Evolutionary conservation across 1,140 invertebrate genomes (phyloP), one percentile per base, ranked within the genome.

Genomic region (Contarinia nasturtii): DNA sequence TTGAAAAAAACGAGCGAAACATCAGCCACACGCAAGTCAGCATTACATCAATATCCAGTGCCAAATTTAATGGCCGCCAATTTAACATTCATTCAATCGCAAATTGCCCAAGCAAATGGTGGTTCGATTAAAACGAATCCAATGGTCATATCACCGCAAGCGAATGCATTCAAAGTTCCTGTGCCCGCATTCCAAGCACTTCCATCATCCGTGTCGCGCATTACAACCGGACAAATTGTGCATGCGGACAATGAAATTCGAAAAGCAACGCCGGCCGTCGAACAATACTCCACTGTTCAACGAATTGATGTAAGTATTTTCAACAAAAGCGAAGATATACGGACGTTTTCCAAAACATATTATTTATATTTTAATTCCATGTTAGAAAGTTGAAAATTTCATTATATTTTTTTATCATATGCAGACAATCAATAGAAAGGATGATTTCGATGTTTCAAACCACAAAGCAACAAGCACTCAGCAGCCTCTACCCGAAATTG

Each of bases 141-240:
- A 38, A 38, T n/a, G 12, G 36, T 38, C 12, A 38, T 38, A 5
- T 17, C 12, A 14, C 36, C 12, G 4, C 36, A 38, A 38, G 36
- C 56, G 8, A 51, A 57, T 48, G 56, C 57, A 46, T 57, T 58
- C 34, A 56, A 57, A 41, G 56, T 66, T 7, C 66, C 69, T 0
- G 52, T 66, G 10, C 66, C 69, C 0, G 52, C 64, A 51, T 68
- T 71, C 57, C 60, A 64, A 19, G 54, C 59, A 2, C 58, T 70
- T 54, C 71, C 73, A 33, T 58, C 68, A 38, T 73, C 74, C 46
- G 68, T 76, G 48, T 68, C 66, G 17, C 58, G 66, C 40, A 60
- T 70, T 46, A 63, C 70, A 10, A 59, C 56, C 22, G 57, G 53
- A 21, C 47, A 43, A 11, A 48, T 48, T 43, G 18, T 43, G 17